Base-by-base conservation (phyloP, 2,113 vertebrate species). In the Petromus typicus region DNA sequence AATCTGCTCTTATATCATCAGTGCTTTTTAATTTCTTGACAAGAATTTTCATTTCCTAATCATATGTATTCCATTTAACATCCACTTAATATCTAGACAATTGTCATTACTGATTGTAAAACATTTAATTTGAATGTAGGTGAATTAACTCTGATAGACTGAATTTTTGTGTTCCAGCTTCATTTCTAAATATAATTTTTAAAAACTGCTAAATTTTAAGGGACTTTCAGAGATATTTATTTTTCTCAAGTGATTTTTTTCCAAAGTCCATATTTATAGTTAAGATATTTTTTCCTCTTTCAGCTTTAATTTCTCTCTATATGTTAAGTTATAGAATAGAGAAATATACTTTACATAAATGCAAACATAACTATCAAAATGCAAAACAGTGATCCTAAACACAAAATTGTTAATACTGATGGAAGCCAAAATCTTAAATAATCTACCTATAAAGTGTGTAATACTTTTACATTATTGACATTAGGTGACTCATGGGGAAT, bases 391-490 rank as follows among this genome's bases (percentile, higher is more conserved):
- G 22, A 83, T 51, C 25, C 51, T 81, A 40, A 69, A 43, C 5
- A 71, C 27, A 89, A 87, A 96, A 80, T 18, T 88, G 12, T 69
- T 76, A 86, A 66, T 61, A 87, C 34, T 80, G 11, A 40, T 61
- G 45, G 27, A 94, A 89, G 13, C 16, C 73, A 82, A 95, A 93
- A 84, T 94, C 14, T 71, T 32, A 54, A 63, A 23, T 66, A 85
- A 54, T 61, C 22, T 86, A 81, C 66, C 48, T 66, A 45, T 43
- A 81, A 54, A 20, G 23, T 81, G 30, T 71, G 3, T 25, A 81
- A 85, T 93, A 88, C 81, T 56, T 67, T 43, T 94, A 5, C 87
- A 81, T 94, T 45, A 96, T 84, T 94, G 97, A 54, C 96, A 95
- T 95, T 95, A 96, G 81, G 82, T 97, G 96, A 93, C 11, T 85